Conservation (phyloP, 2,888 invertebrate genomes). For the Calliscelio sp. region DNA sequence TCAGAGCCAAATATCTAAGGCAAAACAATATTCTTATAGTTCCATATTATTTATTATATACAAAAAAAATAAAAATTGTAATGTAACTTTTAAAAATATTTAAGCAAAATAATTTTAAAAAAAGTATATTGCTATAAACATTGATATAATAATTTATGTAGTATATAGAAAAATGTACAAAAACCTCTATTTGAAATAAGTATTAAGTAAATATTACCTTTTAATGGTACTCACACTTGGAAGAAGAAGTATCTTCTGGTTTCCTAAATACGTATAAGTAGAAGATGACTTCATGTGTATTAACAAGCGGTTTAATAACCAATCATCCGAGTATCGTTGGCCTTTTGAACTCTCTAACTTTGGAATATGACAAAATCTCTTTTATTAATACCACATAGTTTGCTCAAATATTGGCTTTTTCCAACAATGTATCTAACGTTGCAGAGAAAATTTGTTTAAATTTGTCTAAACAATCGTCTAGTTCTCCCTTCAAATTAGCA, state of each 20-base stretch:
- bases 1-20: conserved; percentile 32
- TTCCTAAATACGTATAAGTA: conserved; percentile 5
- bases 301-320: conserved; percentile 21
- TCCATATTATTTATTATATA: too few relatives aligned
- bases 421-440: too few relatives aligned
- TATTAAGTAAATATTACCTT: too few relatives aligned
- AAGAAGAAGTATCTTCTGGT: conserved; percentile 28
- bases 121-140: too few relatives aligned
- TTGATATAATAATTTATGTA: too few relatives aligned
- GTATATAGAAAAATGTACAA: neutral
- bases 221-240: conserved; percentile 22
- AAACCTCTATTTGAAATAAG: neutral
- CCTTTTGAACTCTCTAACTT: neutral
- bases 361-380: conserved; percentile 7
- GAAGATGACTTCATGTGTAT: conserved; percentile 27
- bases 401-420: neutral
- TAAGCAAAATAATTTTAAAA: too few relatives aligned
- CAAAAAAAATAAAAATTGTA: too few relatives aligned
- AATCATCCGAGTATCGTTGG: conserved; percentile 25
- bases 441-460: too few relatives aligned
- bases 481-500: too few relatives aligned
- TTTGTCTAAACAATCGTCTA: too few relatives aligned
- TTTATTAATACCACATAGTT: neutral
- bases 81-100: too few relatives aligned
- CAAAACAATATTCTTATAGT: neutral